phyloP scores from a whole-genome alignment of 2,113 vertebrate genomes.

The Misgurnus mizolepis region DNA sequence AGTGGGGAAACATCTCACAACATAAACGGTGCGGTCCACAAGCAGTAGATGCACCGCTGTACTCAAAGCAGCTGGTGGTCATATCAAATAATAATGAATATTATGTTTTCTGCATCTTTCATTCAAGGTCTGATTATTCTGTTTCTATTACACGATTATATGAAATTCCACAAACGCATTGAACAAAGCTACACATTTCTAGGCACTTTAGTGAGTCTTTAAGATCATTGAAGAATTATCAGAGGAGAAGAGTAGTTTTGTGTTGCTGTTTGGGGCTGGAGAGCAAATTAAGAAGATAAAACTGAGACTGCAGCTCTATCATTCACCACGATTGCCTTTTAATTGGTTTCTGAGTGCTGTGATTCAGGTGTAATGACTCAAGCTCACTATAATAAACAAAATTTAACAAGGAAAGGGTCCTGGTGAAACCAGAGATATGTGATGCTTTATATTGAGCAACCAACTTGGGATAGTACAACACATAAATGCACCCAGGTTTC shows the following conservation, averaged over 20 bases:
- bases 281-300: constrained; percentile 18
- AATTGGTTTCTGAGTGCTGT: constrained; percentile 40
- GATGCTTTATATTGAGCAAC: neutral
- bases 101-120: too few relatives aligned
- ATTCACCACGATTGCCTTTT: constrained; percentile 31
- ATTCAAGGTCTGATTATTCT: too few relatives aligned
- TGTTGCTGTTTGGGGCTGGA: neutral
- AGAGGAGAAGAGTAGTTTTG: constrained; percentile 1
- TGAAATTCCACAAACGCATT: too few relatives aligned
- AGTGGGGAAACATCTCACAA: too few relatives aligned
- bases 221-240: neutral
- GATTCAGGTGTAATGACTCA: constrained; percentile 8
- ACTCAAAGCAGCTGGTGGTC: too few relatives aligned
- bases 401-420: constrained; percentile 16
- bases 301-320: constrained; percentile 10
- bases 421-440: neutral
- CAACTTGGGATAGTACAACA: neutral
- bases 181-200: too few relatives aligned
- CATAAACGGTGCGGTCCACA: too few relatives aligned
- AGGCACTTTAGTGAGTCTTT: neutral
- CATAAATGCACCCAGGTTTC: neutral
- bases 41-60: too few relatives aligned
- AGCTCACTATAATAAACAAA: constrained; percentile 6
- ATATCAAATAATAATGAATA: too few relatives aligned
- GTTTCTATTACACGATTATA: too few relatives aligned